Conservation (phyloP, 2,888 invertebrate species). For the Agrochola macilenta region DNA sequence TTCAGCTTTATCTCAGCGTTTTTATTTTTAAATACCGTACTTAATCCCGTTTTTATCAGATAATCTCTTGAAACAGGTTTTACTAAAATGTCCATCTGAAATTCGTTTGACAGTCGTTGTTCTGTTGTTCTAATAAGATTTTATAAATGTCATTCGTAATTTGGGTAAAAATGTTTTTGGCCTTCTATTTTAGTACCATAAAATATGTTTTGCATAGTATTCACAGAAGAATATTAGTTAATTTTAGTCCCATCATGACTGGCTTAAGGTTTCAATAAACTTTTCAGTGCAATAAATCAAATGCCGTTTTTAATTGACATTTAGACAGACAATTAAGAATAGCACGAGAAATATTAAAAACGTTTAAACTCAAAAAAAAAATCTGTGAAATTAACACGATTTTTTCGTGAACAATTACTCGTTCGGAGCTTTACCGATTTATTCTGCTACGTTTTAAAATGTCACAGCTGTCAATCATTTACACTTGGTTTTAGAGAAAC, state of each 20-base stretch:
- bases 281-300: not conserved
- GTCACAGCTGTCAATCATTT: conserved; percentile 59
- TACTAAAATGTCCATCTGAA: conserved; percentile 24
- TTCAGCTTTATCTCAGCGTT: conserved; percentile 15
- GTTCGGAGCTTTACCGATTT: not conserved
- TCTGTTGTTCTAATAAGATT: not conserved
- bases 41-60: conserved; percentile 30
- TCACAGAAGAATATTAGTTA: not conserved
- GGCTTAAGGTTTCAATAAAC: too few species aligned
- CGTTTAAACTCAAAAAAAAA: not conserved
- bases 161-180: not conserved
- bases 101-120: conserved; percentile 30
- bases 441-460: conserved; percentile 3
- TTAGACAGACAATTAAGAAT: conserved; percentile 2
- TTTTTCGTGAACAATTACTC: not conserved
- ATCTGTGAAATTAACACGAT: not conserved
- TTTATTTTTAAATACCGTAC: conserved; percentile 36
- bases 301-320: not conserved
- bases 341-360: not conserved
- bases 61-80: conserved; percentile 41
- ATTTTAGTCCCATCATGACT: not conserved
- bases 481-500: conserved; percentile 10
- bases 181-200: not conserved
- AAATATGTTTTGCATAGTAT: not conserved
- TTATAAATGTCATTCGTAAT: conserved; percentile 26